Conservation (phyloP, 2,113 vertebrate species). For the Campylomormyrus numenius region DNA sequence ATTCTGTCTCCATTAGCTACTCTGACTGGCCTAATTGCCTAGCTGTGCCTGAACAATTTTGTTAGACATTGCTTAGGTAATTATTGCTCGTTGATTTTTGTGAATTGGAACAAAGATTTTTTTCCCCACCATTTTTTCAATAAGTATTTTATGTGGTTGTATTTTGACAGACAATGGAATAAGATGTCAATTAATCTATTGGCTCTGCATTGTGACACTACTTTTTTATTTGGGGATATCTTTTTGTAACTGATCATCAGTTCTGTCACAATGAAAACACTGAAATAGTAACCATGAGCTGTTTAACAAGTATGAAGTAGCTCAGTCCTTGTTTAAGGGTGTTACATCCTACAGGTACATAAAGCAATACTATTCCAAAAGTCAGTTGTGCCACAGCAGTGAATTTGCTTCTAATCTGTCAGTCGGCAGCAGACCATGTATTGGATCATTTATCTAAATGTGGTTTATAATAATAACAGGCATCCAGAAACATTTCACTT, state of each 20-base stretch:
- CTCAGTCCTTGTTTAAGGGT: not conserved
- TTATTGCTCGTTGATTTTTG: constrained; percentile 42
- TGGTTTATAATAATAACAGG: not conserved
- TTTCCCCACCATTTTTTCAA: not conserved
- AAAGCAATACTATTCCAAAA: not conserved
- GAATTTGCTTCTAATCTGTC: not conserved
- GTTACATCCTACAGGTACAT: not conserved
- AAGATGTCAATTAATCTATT: not conserved
- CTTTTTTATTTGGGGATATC: not conserved
- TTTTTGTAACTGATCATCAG: not conserved
- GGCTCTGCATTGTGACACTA: not conserved
- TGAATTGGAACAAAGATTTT: constrained; percentile 8
- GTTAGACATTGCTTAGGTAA: constrained; percentile 59
- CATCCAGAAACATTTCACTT: constrained; percentile 3
- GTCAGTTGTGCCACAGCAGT: not conserved
- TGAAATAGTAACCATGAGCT: not conserved
- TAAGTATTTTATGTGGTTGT: not conserved
- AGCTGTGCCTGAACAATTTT: constrained; percentile 64
- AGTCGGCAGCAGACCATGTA: not conserved
- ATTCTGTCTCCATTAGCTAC: constrained; percentile 62
- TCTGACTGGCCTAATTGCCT: constrained; percentile 61
- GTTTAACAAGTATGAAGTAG: not conserved
- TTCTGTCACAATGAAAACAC: not conserved
- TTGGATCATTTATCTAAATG: not conserved
- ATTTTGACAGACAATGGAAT: constrained; percentile 1